phyloP scores from a whole-genome alignment of 2,888 invertebrate species.

The Brachyptera risi region DNA sequence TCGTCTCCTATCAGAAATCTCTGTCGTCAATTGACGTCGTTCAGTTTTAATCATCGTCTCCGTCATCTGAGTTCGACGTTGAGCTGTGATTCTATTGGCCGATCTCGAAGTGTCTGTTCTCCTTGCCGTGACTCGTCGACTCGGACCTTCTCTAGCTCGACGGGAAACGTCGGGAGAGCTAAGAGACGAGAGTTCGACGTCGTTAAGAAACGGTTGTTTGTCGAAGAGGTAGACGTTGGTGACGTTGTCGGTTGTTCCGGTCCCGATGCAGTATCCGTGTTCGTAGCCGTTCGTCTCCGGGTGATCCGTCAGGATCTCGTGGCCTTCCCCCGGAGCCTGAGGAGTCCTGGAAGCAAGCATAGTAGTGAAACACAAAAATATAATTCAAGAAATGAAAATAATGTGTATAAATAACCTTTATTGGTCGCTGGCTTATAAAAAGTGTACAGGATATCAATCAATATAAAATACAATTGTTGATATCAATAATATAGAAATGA shows the following conservation, averaged over 20 bases:
- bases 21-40: background rate
- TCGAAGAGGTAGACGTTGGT: background rate
- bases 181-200: background rate
- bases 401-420: no score
- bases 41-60: background rate
- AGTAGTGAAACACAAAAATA: no score
- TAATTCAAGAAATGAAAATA: no score
- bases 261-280: conserved; percentile 1
- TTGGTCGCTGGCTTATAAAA: no score
- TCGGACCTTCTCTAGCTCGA: background rate
- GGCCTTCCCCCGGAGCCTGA: conserved; percentile 1
- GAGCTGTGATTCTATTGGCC: background rate
- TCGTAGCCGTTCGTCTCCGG: background rate
- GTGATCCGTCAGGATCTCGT: background rate
- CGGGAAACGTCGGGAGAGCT: background rate
- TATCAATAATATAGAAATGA: no score
- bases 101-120: background rate
- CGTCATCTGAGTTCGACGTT: background rate
- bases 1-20: background rate
- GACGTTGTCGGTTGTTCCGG: background rate
- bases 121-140: background rate
- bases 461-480: no score
- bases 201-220: background rate
- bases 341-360: conserved; percentile 2
- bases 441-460: no score